Percentiles rank a stretch among this genome's conserved stretches.
phyloP scores from a whole-genome alignment of 2,113 vertebrate species.

The Psittacula cyanocephala region DNA sequence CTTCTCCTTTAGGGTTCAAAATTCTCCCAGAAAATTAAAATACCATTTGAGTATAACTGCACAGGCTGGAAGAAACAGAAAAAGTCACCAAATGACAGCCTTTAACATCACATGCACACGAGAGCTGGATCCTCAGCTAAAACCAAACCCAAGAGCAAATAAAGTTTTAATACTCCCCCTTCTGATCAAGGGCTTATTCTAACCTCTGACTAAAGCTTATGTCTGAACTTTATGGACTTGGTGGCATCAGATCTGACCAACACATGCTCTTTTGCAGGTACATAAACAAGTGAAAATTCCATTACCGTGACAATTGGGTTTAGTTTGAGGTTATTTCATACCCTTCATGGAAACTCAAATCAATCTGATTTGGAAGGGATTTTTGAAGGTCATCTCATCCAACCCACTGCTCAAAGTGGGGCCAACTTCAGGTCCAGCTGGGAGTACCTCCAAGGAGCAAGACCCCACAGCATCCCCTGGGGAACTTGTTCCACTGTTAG shows the following conservation, averaged over 20 bases:
- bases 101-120: rapidly evolving
- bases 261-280: neutral
- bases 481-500: neutral
- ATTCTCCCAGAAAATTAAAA: neutral
- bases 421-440: neutral
- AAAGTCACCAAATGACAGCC: neutral
- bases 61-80: neutral
- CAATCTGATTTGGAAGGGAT: neutral
- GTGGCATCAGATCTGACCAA: neutral
- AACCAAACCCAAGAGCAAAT: neutral
- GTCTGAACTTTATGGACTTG: neutral
- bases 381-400: neutral
- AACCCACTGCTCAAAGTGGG: neutral
- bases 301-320: neutral
- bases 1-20: neutral
- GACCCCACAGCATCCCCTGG: neutral
- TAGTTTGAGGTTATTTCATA: neutral
- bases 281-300: neutral
- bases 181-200: neutral
- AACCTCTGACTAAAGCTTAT: neutral
- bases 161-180: neutral
- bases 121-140: neutral
- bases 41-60: neutral
- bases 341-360: neutral
- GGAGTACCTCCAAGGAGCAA: neutral